A percentile compares a stretch with the other conserved stretches of the same genome.
phyloP scores from a whole-genome alignment of 2,888 invertebrate genomes.

The Tetheella fluctuosa region DNA sequence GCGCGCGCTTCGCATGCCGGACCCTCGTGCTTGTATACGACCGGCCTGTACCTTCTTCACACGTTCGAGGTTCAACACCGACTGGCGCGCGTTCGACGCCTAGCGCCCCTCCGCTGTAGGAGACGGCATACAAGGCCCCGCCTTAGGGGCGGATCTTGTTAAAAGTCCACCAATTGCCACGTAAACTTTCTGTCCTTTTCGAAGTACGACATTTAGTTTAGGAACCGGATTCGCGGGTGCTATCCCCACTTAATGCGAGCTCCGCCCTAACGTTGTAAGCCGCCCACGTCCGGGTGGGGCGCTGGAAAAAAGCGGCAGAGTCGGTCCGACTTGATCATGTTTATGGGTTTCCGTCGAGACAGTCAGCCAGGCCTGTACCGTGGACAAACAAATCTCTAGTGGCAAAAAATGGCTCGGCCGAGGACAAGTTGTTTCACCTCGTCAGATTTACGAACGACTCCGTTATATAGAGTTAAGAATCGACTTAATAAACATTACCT shows the following conservation, averaged over 20 bases:
- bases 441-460: slow-evolving; percentile 76
- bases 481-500: slow-evolving; percentile 30
- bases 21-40: slow-evolving; percentile 55
- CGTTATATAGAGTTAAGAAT: slow-evolving; percentile 54
- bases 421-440: slow-evolving; percentile 81
- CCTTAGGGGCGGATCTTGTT: slow-evolving; percentile 63
- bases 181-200: slow-evolving; percentile 70
- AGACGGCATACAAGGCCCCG: slow-evolving; percentile 67
- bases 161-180: slow-evolving; percentile 60
- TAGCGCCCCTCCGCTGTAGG: slow-evolving; percentile 80
- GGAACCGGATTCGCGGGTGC: slow-evolving; percentile 56
- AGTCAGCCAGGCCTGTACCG: slow-evolving; percentile 73
- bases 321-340: slow-evolving; percentile 77
- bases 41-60: slow-evolving; percentile 71
- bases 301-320: slow-evolving; percentile 78
- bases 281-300: slow-evolving; percentile 69
- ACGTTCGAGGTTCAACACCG: slow-evolving; percentile 75
- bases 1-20: slow-evolving; percentile 75
- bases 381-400: slow-evolving; percentile 81
- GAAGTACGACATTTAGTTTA: slow-evolving; percentile 41
- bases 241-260: slow-evolving; percentile 56
- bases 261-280: slow-evolving; percentile 50
- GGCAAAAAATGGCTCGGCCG: slow-evolving; percentile 80
- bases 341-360: slow-evolving; percentile 82
- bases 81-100: slow-evolving; percentile 80